Conservation (phyloP, 53 echinoderm and acorn worm genomes). For the Henricia sp. region DNA sequence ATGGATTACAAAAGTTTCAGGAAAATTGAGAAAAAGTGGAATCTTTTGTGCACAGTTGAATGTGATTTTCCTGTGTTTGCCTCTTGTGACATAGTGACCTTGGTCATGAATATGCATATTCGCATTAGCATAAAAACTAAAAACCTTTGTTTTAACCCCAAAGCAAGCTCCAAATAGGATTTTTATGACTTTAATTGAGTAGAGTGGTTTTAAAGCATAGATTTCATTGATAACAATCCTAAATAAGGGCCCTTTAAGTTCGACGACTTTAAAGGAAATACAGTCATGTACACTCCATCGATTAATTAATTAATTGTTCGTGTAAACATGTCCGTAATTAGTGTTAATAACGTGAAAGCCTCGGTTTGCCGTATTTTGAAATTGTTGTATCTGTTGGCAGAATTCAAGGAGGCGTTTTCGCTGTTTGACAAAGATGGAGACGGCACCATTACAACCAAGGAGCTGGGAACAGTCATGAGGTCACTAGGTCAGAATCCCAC, state of each 20-base stretch:
- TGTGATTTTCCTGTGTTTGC: too few species aligned
- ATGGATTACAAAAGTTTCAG: too few species aligned
- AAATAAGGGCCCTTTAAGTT: too few species aligned
- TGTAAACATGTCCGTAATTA: not conserved
- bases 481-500: constrained; percentile 95
- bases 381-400: constrained; percentile 29
- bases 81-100: too few species aligned
- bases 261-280: not conserved
- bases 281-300: not conserved
- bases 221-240: too few species aligned
- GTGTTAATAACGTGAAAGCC: not conserved
- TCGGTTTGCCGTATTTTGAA: not conserved
- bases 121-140: too few species aligned
- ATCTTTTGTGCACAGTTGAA: too few species aligned
- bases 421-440: constrained; percentile 98
- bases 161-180: not conserved
- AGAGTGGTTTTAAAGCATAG: too few species aligned
- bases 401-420: constrained; percentile 97
- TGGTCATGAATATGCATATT: too few species aligned
- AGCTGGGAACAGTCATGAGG: constrained; percentile 94
- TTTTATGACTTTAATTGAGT: too few species aligned
- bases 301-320: not conserved
- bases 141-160: too few species aligned
- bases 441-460: constrained; percentile 96
- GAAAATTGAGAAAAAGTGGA: too few species aligned